These are phyloP conservation scores for Cotesia vestalis DNA, from an alignment of 1,140 invertebrate genomes.

Conservation along the genomic window DNA sequence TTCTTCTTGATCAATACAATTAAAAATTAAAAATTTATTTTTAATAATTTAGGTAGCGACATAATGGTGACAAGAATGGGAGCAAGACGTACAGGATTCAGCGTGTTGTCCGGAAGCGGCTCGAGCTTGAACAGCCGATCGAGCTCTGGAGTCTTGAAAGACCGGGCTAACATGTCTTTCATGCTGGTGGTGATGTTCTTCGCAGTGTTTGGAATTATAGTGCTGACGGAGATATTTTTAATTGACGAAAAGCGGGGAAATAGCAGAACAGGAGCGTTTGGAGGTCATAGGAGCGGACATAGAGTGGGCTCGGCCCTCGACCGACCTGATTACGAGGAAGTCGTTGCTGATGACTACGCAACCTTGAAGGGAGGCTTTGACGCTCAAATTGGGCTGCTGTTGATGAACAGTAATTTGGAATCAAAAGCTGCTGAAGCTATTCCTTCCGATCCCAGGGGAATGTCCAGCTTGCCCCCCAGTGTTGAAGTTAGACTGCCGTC, in stretches of 20 bases:
- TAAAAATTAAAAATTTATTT: background rate
- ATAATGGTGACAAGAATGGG: slow-evolving; percentile 14
- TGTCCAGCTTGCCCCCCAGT: slow-evolving; percentile 58
- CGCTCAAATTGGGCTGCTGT: slow-evolving; percentile 58
- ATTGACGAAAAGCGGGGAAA: slow-evolving; percentile 71
- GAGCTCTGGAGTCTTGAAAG: slow-evolving; percentile 68
- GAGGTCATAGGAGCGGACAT: slow-evolving; percentile 61
- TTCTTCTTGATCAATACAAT: too few relatives aligned
- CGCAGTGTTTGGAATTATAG: slow-evolving; percentile 84
- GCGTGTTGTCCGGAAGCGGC: background rate
- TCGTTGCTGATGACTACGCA: slow-evolving; percentile 62
- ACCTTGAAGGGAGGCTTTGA: slow-evolving; percentile 61
- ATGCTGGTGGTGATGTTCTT: slow-evolving; percentile 90
- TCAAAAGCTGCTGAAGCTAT: slow-evolving; percentile 46
- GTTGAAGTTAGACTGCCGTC: slow-evolving; percentile 59
- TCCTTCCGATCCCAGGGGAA: slow-evolving; percentile 53
- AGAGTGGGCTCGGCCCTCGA: slow-evolving; percentile 57
- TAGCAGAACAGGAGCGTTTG: slow-evolving; percentile 60
- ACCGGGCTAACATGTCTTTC: slow-evolving; percentile 85
- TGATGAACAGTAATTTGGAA: slow-evolving; percentile 48
- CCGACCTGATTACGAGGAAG: slow-evolving; percentile 66
- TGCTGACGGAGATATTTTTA: slow-evolving; percentile 83
- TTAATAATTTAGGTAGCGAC: background rate
- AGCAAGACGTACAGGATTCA: slow-evolving; percentile 16
- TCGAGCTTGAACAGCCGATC: slow-evolving; percentile 35